Conservation (phyloP, 1,140 invertebrate genomes). For the Cyrtorhinus lividipennis region DNA sequence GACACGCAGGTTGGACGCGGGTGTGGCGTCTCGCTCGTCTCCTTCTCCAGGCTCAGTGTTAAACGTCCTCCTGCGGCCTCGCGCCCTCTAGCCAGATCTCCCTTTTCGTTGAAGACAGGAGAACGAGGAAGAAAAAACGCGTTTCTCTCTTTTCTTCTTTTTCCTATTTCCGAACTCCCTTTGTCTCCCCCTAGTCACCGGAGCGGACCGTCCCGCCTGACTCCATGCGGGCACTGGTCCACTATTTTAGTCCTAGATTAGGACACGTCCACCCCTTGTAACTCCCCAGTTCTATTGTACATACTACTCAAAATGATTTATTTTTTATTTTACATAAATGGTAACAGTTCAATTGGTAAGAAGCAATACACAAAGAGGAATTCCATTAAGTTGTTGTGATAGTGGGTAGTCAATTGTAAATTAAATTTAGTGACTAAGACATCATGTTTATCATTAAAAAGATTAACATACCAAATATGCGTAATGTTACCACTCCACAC, state of each 20-base stretch:
- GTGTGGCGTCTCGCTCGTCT: conserved; percentile 25
- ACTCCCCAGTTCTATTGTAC: neutral
- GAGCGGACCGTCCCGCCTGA: neutral
- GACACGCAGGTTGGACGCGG: conserved; percentile 24
- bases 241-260: neutral
- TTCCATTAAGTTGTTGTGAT: conserved; percentile 16
- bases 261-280: neutral
- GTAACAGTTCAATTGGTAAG: conserved; percentile 6
- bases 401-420: conserved; percentile 19
- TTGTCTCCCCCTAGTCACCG: neutral
- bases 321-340: neutral
- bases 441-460: neutral
- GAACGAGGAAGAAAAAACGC: too few species aligned
- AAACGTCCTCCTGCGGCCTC: neutral
- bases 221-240: neutral
- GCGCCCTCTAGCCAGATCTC: neutral
- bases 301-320: neutral
- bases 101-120: too few species aligned
- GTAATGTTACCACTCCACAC: neutral
- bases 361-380: conserved; percentile 12
- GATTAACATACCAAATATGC: neutral
- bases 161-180: neutral
- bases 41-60: conserved; percentile 25
- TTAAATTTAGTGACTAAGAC: conserved; percentile 9
- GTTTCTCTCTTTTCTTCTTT: neutral